Base-by-base conservation (phyloP, 2,797 vertebrate genomes). In the Corythornis leucogaster region DNA sequence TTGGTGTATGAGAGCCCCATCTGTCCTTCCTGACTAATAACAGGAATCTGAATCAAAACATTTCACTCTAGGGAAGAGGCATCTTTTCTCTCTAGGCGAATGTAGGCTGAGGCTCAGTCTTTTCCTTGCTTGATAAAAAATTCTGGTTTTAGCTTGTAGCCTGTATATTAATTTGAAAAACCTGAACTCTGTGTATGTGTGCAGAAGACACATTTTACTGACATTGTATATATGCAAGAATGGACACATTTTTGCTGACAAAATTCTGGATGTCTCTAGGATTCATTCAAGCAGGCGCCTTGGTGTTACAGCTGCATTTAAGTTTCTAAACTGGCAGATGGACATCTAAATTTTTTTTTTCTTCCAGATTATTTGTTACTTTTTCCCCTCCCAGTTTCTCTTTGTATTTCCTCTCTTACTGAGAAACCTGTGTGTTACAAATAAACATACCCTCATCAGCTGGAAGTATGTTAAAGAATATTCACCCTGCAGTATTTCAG, bases 401-500 rank as follows among this genome's bases (percentile, higher is more conserved):
- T 88, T 90, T 75, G 16, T 83, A 78, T 58, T 83, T 87, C 17
- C 19, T 7, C 19, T 93, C 25, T 80, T 79, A 76, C 31, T 69
- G 55, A 55, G 86, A 96, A 85, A 84, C 22, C 43, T 53, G 25
- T 42, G 7, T 63, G 30, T 73, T 88, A 84, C 55, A 90, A 92
- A 70, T 62, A 86, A 88, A 26, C 54, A 35, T 87, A 86, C 67
- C 31, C 45, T n/a, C 25, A 81, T 43, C 85, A 95, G 83, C 67
- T 91, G 78, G 80, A 78, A 86, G 8, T 53, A 57, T 2, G 15
- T 54, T 92, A 89, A 82, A 74, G 50, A 92, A 82, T 61, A 82
- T 68, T 89, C 33, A 85, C 42, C 9, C 45, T 75, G 38, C 24
- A 82, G 57, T 74, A 80, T 71, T 94, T 80, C 45, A 82, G 80